These are phyloP conservation scores for Hippolais icterina DNA, from an alignment of 2,113 vertebrate species.

Conservation along the genomic window DNA sequence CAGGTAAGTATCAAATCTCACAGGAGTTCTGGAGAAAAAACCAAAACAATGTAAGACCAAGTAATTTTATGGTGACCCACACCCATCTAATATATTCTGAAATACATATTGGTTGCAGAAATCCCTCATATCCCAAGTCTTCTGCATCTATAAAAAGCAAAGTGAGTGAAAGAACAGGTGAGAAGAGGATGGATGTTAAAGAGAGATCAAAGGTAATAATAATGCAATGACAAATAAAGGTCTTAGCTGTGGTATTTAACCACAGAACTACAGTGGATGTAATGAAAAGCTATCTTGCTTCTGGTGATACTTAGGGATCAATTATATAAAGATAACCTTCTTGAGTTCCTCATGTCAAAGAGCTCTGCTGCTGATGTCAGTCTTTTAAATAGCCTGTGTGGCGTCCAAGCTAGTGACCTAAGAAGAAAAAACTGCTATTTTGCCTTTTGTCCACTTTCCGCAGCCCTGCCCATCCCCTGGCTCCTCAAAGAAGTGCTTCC, in stretches of 20 bases:
- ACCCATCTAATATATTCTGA: background rate
- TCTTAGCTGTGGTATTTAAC: background rate
- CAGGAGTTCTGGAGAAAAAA: background rate
- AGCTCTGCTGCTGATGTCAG: background rate
- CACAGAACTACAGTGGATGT: background rate
- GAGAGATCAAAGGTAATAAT: background rate
- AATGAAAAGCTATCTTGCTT: background rate
- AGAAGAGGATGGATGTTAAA: background rate
- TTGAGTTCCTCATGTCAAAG: background rate
- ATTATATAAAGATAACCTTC: constrained; percentile 4
- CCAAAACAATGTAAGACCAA: background rate
- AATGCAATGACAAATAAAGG: background rate
- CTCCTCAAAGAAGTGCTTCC: background rate
- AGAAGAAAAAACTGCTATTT: background rate
- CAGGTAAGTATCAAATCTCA: background rate
- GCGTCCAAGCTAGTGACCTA: background rate
- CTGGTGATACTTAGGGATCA: constrained; percentile 18
- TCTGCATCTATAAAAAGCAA: background rate
- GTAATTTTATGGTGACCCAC: background rate
- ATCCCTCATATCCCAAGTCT: background rate
- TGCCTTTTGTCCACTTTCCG: background rate
- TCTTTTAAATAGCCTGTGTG: background rate
- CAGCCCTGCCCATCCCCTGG: background rate
- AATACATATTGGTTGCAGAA: background rate
- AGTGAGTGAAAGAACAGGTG: background rate